Base-by-base conservation (phyloP, 2,888 invertebrate genomes). In the Lithodes maja region DNA sequence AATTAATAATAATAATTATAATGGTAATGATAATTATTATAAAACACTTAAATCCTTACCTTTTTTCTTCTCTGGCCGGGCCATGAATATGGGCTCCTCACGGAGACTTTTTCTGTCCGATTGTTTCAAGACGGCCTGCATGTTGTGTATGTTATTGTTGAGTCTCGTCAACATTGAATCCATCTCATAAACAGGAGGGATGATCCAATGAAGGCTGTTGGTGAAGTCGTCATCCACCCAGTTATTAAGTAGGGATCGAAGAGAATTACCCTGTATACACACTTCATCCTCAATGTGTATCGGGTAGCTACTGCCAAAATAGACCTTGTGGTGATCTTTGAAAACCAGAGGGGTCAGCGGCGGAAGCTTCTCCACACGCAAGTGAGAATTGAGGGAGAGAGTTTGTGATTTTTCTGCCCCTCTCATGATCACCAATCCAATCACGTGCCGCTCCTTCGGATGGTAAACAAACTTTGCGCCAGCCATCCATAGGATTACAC, bases 241-340 rank as follows among this genome's bases (percentile, higher is more conserved):
- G 1, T 80, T 80, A n/a, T 2, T 53, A 7, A 80, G 17, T 2
- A 80, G 15, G 53, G 50, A 2, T 3, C 80, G 50, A 2, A 80
- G 54, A 9, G 52, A 50, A 17, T 80, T 80, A 7, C 80, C 80
- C 50, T 54, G 53, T 9, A 1, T 80, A 12, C 80, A 80, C 9
- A 53, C 52, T 9, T 53, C 80, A 53, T 80, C 80, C 17, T 1
- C 7, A 15, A 53, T 80, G 54, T 80, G 80, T 2, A 80, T 80
- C n/a, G 80, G 80, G 80, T 80, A 80, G n/a, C 52, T 53, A 15
- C 53, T 50, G 12, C 80, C 80, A 53, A 80, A 53, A 17, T 80
- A 53, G 17, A 80, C 17, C 2, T 80, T 80, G 9, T 80, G 80
- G 54, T 15, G 12, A 0, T 53, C 2, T 49, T 2, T 2, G 5